Conservation (phyloP, 1,140 invertebrate genomes). For the Aphidius ervi region DNA sequence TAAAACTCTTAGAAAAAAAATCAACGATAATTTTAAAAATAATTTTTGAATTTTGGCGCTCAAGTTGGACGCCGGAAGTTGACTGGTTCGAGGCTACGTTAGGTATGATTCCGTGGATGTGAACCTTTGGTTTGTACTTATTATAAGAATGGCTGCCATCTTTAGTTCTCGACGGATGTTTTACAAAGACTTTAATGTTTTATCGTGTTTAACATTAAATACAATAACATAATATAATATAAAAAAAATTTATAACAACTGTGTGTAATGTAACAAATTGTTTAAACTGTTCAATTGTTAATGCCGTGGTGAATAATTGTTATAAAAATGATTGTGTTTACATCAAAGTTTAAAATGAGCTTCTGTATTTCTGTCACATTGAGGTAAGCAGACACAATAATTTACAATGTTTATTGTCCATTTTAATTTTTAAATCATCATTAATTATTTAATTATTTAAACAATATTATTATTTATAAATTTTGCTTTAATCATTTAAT, state of each 20-base stretch:
- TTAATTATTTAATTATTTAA: too few species aligned
- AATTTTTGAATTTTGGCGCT: conserved; percentile 32
- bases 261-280: conserved; percentile 40
- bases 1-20: too few species aligned
- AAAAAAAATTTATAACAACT: conserved; percentile 30
- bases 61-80: conserved; percentile 36
- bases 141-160: conserved; percentile 52
- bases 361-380: conserved; percentile 50
- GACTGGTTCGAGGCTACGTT: conserved; percentile 45
- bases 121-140: conserved; percentile 52
- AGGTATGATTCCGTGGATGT: conserved; percentile 50
- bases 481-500: too few species aligned
- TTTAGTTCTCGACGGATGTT: conserved; percentile 52
- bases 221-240: conserved; percentile 39
- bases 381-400: conserved; percentile 41
- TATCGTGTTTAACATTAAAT: conserved; percentile 43
- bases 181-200: conserved; percentile 41
- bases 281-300: conserved; percentile 29
- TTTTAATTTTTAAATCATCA: background rate
- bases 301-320: conserved; percentile 39
- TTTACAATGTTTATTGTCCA: background rate
- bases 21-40: too few species aligned
- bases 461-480: too few species aligned
- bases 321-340: conserved; percentile 53
- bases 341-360: conserved; percentile 46